A percentile compares a stretch with the other conserved stretches of the same genome.
Evolutionary conservation across 2,797 vertebrate species (phyloP).

Genomic region (Xenops minutus): DNA sequence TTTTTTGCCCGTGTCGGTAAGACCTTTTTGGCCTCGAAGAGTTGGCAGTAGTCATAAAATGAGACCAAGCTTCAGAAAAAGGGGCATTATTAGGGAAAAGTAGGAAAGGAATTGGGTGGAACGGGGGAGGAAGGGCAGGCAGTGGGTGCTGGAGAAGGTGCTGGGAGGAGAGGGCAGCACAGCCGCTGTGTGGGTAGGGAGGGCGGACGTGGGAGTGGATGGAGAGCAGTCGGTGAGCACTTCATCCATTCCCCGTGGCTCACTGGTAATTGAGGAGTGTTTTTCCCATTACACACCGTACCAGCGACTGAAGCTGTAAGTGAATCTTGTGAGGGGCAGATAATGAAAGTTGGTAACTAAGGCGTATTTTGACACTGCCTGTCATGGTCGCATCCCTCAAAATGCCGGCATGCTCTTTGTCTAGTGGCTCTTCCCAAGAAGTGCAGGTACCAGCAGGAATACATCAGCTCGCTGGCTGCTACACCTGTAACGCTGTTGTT

Average conservation of each 20-base stretch:
- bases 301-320: neutral
- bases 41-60: neutral
- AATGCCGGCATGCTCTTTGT: conserved; percentile 60
- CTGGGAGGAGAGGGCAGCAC: neutral
- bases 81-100: neutral
- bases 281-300: neutral
- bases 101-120: neutral
- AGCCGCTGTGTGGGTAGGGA: neutral
- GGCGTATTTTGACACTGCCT: neutral
- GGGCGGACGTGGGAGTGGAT: neutral
- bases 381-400: conserved; percentile 41
- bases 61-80: neutral
- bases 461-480: neutral
- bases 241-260: rapidly evolving
- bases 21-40: neutral
- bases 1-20: neutral
- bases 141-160: neutral
- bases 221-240: neutral
- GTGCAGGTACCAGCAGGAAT: conserved; percentile 27
- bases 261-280: rapidly evolving
- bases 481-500: conserved; percentile 25
- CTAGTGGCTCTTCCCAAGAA: conserved; percentile 22
- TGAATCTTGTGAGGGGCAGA: neutral
- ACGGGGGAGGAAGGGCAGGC: neutral
- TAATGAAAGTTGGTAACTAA: neutral